These are phyloP conservation scores for Cephus pygmeus DNA, from an alignment of 2,888 invertebrate genomes.

Conservation along the genomic window DNA sequence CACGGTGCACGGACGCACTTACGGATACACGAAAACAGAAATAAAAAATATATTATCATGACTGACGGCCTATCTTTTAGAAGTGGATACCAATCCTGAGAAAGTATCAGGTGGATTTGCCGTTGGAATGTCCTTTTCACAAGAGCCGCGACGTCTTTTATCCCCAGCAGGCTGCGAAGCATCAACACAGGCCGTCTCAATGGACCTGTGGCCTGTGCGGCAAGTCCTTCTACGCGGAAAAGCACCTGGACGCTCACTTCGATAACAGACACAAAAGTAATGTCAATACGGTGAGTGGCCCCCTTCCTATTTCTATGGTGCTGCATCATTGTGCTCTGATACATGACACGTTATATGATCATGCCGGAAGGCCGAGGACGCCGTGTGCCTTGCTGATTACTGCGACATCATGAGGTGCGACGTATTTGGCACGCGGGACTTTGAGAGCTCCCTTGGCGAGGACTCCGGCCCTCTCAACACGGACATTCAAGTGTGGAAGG, in stretches of 20 bases:
- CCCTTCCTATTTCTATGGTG: background rate
- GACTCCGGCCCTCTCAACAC: constrained; percentile 77
- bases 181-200: constrained; percentile 86
- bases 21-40: no score
- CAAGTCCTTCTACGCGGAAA: constrained; percentile 90
- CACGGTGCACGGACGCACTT: no score
- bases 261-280: constrained; percentile 87
- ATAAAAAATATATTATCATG: no score
- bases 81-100: constrained; percentile 92
- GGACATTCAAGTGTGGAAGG: constrained; percentile 84
- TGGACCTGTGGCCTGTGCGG: constrained; percentile 94
- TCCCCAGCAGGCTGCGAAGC: constrained; percentile 86
- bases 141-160: constrained; percentile 88
- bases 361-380: constrained; percentile 81
- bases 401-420: constrained; percentile 97
- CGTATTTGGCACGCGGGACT: constrained; percentile 81
- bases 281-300: constrained; percentile 78
- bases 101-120: constrained; percentile 87
- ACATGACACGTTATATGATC: no score
- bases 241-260: constrained; percentile 88
- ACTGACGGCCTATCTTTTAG: constrained; percentile 49
- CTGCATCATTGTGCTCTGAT: background rate
- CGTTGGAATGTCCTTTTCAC: constrained; percentile 91
- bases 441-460: constrained; percentile 68
- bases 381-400: constrained; percentile 92